Conservation (phyloP, 2,113 vertebrate species). For the Syngnathus typhle region DNA sequence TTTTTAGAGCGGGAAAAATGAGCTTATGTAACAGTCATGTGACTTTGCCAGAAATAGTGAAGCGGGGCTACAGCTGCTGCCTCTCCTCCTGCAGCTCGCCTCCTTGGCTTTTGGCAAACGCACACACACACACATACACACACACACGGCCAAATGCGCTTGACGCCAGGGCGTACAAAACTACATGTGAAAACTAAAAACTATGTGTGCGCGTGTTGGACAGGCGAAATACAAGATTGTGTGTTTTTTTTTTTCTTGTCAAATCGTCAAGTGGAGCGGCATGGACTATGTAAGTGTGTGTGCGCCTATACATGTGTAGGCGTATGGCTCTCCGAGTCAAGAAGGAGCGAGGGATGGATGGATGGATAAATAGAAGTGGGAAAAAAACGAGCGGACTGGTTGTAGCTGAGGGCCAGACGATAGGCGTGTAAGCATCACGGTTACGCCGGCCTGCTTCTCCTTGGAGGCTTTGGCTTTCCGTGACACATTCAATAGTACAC, state of each 20-base stretch:
- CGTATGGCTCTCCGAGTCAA: conserved; percentile 60
- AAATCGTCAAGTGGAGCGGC: conserved; percentile 48
- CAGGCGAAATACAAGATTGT: conserved; percentile 21
- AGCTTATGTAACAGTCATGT: conserved; percentile 82
- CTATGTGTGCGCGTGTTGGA: conserved; percentile 19
- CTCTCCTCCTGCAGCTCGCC: conserved; percentile 73
- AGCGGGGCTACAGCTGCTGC: conserved; percentile 75
- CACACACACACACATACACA: conserved; percentile 51
- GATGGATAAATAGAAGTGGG: conserved; percentile 39
- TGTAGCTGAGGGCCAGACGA: conserved; percentile 66
- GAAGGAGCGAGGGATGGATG: conserved; percentile 32
- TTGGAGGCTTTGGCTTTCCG: conserved; percentile 32
- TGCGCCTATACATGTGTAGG: conserved; percentile 50
- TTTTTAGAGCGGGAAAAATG: conserved; percentile 83
- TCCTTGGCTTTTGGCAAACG: conserved; percentile 72
- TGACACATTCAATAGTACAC: conserved; percentile 36
- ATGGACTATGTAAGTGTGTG: conserved; percentile 21
- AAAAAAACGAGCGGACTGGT: conserved; percentile 63
- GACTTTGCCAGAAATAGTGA: conserved; percentile 79
- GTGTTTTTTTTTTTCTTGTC: conserved; percentile 4
- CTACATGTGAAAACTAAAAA: conserved; percentile 17
- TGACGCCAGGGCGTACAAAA: too few species aligned
- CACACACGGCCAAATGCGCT: conserved; percentile 61
- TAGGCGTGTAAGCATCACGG: conserved; percentile 71
- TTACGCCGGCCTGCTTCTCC: conserved; percentile 50